phyloP scores from a whole-genome alignment of 1,140 invertebrate genomes.

The Tyrophagus putrescentiae region DNA sequence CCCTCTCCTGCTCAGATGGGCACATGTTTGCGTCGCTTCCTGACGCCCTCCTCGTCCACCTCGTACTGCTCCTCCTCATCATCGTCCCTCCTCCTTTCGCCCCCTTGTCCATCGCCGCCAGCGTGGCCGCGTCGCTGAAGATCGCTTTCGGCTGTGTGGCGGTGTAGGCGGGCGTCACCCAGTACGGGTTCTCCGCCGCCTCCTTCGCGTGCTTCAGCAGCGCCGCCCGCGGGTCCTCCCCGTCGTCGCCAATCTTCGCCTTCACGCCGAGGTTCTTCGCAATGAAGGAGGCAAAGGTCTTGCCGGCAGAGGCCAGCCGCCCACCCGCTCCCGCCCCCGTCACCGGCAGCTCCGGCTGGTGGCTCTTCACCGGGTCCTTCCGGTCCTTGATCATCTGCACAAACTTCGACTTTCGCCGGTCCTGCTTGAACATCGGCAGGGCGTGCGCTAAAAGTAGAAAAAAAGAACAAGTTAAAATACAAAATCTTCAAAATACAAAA shows the following conservation, averaged over 20 bases:
- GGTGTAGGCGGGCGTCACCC: conserved; percentile 78
- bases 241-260: conserved; percentile 72
- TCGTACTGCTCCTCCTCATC: conserved; percentile 5
- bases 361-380: conserved; percentile 82
- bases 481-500: neutral
- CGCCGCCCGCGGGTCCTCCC: conserved; percentile 88
- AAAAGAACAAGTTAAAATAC: conserved; percentile 10
- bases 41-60: neutral
- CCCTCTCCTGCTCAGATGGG: too few relatives aligned
- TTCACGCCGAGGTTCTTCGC: conserved; percentile 84
- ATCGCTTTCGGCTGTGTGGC: conserved; percentile 39
- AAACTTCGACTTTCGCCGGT: conserved; percentile 68
- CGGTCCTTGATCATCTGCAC: conserved; percentile 80
- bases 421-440: conserved; percentile 82
- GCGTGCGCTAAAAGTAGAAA: conserved; percentile 53
- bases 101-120: neutral
- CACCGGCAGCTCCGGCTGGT: conserved; percentile 87
- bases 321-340: conserved; percentile 59
- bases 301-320: conserved; percentile 83
- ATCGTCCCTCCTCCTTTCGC: conserved; percentile 13
- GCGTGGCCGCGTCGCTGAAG: conserved; percentile 26
- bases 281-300: conserved; percentile 90
- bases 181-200: conserved; percentile 90
- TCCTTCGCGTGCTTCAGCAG: conserved; percentile 94
- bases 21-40: conserved; percentile 7